These are phyloP conservation scores for Pelvicachromis taeniatus DNA, from an alignment of 2,113 vertebrate species.

Conservation along the genomic window DNA sequence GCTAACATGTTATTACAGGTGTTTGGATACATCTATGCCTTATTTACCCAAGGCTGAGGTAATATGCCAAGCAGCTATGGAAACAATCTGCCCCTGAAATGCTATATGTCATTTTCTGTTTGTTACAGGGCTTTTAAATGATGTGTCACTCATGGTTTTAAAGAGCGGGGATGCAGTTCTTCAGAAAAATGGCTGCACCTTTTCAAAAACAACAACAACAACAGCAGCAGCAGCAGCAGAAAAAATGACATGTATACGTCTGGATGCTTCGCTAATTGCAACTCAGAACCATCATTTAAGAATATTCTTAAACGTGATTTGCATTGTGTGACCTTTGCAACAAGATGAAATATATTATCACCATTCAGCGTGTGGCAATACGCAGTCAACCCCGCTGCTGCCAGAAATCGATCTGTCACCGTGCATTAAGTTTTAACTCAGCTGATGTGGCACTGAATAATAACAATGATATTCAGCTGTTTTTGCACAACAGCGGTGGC, in stretches of 20 bases:
- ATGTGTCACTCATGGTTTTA: neutral
- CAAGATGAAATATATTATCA: neutral
- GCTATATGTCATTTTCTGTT: neutral
- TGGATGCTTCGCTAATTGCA: neutral
- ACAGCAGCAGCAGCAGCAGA: neutral
- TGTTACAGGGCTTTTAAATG: conserved; percentile 11
- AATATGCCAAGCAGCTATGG: conserved; percentile 1
- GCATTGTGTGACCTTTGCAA: conserved; percentile 17
- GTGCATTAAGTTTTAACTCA: neutral
- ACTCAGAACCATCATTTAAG: neutral
- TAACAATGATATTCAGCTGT: neutral
- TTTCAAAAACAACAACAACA: neutral
- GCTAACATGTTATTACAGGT: neutral
- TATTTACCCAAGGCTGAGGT: conserved; percentile 7
- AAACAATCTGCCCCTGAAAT: conserved; percentile 10
- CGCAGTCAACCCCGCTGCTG: neutral
- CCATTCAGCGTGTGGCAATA: neutral
- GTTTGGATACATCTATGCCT: conserved; percentile 5
- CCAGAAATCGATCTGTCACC: conserved; percentile 13
- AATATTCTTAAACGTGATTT: neutral
- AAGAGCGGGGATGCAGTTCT: conserved; percentile 4
- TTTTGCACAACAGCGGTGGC: neutral
- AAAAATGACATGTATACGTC: neutral
- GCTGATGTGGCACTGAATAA: neutral
- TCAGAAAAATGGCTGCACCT: neutral